Evolutionary conservation across 1,140 invertebrate species (phyloP).

Genomic region (Aradophagus sp.): DNA sequence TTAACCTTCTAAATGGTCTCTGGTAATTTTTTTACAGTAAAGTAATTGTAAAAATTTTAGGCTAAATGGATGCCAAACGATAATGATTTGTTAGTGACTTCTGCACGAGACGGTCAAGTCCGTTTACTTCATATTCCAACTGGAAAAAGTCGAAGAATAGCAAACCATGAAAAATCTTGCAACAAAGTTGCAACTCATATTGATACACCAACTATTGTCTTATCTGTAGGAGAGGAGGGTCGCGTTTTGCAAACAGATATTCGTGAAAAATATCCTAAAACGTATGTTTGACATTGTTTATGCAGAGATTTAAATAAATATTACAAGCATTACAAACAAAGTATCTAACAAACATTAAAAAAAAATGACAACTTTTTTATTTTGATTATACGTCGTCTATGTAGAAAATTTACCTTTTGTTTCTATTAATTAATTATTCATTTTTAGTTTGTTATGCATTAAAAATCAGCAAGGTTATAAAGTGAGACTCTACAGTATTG

Average conservation of each 20-base stretch:
- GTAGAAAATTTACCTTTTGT: slow-evolving; percentile 12
- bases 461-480: slow-evolving; percentile 74
- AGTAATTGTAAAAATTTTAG: slow-evolving; percentile 62
- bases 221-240: slow-evolving; percentile 93
- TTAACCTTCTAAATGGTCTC: too few species aligned
- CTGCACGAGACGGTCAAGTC: slow-evolving; percentile 92
- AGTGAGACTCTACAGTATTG: slow-evolving; percentile 89
- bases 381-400: too few species aligned
- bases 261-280: slow-evolving; percentile 80
- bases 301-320: too few species aligned
- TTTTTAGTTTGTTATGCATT: slow-evolving; percentile 80
- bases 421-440: too few species aligned
- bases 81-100: slow-evolving; percentile 89
- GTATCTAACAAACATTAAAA: too few species aligned
- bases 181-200: slow-evolving; percentile 86
- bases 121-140: slow-evolving; percentile 71
- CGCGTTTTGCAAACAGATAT: slow-evolving; percentile 88
- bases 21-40: too few species aligned
- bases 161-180: slow-evolving; percentile 82
- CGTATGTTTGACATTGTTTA: slow-evolving; percentile 72
- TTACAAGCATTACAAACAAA: neutral
- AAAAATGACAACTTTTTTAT: too few species aligned
- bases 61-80: slow-evolving; percentile 82
- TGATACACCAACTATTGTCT: slow-evolving; percentile 84
- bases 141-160: slow-evolving; percentile 79